Evolutionary conservation across 2,797 vertebrate genomes (phyloP).

Genomic region (Falco rusticolus): DNA sequence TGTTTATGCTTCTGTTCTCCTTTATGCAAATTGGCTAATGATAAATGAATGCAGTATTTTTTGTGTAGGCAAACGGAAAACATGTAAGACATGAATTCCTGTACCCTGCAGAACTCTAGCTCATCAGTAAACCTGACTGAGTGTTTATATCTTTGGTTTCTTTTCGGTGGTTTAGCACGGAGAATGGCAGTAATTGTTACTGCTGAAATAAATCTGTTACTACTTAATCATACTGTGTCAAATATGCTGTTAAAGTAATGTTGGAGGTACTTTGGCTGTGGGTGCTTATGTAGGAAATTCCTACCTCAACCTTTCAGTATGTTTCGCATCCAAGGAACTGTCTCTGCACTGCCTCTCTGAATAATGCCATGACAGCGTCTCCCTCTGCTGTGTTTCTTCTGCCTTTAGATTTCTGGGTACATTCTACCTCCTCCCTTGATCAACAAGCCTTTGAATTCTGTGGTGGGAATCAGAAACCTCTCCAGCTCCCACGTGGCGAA

Average conservation of each 20-base stretch:
- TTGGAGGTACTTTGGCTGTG: neutral
- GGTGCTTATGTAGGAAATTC: neutral
- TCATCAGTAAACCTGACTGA: neutral
- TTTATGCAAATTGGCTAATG: conserved; percentile 29
- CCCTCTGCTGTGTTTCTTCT: neutral
- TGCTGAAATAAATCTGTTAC: neutral
- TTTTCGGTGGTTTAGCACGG: neutral
- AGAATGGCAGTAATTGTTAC: neutral
- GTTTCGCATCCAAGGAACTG: neutral
- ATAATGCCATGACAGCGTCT: neutral
- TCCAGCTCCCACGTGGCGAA: neutral
- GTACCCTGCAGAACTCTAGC: neutral
- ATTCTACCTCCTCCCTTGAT: neutral
- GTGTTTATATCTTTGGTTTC: neutral
- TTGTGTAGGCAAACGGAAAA: neutral
- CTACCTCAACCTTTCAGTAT: neutral
- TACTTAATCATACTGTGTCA: neutral
- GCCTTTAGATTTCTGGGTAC: neutral
- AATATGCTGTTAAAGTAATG: neutral
- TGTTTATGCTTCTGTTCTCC: conserved; percentile 15
- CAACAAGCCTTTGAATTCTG: neutral
- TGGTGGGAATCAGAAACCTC: neutral
- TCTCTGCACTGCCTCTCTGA: neutral
- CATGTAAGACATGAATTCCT: neutral
- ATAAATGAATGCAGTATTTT: conserved; percentile 38